These are phyloP conservation scores for Crotalus viridis DNA, from an alignment of 2,113 vertebrate genomes.

Conservation along the genomic window DNA sequence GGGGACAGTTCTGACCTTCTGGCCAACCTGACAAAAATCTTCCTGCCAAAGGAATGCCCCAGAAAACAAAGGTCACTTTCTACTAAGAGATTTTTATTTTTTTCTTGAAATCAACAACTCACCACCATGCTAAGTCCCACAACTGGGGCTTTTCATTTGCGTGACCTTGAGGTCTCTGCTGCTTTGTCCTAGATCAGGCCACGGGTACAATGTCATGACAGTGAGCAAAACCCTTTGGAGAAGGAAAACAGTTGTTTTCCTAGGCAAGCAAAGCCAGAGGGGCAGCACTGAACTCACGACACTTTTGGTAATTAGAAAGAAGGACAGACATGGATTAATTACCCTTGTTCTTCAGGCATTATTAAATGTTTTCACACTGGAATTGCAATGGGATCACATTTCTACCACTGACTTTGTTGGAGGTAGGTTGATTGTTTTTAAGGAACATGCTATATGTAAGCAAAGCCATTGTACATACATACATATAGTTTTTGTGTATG, in stretches of 20 bases:
- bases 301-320: constrained; percentile 27
- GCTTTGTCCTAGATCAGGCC: background rate
- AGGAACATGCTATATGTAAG: background rate
- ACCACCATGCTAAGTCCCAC: constrained; percentile 32
- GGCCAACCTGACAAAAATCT: background rate
- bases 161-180: constrained; percentile 44
- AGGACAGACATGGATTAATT: constrained; percentile 17
- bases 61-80: constrained; percentile 43
- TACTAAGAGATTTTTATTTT: constrained; percentile 36
- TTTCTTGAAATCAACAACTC: constrained; percentile 38
- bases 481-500: background rate
- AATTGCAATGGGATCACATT: background rate
- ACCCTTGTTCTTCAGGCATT: background rate
- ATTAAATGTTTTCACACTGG: background rate
- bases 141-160: constrained; percentile 19
- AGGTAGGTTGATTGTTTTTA: background rate
- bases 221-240: constrained; percentile 4
- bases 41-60: constrained; percentile 29
- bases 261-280: constrained; percentile 7
- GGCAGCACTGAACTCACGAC: background rate
- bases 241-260: constrained; percentile 20
- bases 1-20: constrained; percentile 35
- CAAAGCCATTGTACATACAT: background rate
- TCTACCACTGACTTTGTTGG: background rate
- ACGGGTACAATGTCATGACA: background rate